Percentiles rank a stretch among this genome's conserved stretches.
These are phyloP conservation scores for Aphelenchoides besseyi DNA, from an alignment of 1,140 invertebrate genomes.

Conservation along the genomic window DNA sequence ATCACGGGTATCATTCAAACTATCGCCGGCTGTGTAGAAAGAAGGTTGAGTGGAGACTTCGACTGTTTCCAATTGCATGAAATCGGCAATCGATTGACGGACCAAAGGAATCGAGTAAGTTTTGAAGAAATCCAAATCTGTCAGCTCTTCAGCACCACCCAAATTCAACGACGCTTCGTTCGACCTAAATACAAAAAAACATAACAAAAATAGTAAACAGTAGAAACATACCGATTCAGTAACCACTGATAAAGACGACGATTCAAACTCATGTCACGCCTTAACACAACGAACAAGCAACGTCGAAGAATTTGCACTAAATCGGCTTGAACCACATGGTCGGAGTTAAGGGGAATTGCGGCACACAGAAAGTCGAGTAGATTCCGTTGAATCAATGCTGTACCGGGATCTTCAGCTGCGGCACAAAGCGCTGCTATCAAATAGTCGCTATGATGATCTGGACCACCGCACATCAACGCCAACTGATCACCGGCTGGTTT, in stretches of 20 bases:
- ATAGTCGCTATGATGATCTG: conserved; percentile 68
- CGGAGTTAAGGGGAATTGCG: conserved; percentile 81
- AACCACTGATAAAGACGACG: conserved; percentile 66
- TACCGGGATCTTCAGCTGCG: conserved; percentile 71
- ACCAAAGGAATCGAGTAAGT: conserved; percentile 71
- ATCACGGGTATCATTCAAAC: conserved; percentile 24
- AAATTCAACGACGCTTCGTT: conserved; percentile 39
- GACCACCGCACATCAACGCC: conserved; percentile 74
- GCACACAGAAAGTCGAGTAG: conserved; percentile 78
- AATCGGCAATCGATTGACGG: conserved; percentile 65
- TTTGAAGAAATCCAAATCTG: conserved; percentile 71
- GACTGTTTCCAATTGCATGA: conserved; percentile 63
- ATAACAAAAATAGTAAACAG: conserved; percentile 22
- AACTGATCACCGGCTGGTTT: conserved; percentile 78
- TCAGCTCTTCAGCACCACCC: conserved; percentile 48
- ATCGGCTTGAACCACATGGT: conserved; percentile 73
- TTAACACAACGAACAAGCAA: conserved; percentile 76
- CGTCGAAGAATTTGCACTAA: conserved; percentile 76
- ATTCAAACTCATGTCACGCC: conserved; percentile 87
- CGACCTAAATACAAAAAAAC: conserved; percentile 35
- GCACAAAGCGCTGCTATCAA: conserved; percentile 69
- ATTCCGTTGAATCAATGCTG: conserved; percentile 79
- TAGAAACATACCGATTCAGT: conserved; percentile 36
- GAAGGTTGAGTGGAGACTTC: conserved; percentile 38
- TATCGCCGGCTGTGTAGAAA: not conserved